phyloP scores from a whole-genome alignment of 2,888 invertebrate species.

The Byasa hedistus region DNA sequence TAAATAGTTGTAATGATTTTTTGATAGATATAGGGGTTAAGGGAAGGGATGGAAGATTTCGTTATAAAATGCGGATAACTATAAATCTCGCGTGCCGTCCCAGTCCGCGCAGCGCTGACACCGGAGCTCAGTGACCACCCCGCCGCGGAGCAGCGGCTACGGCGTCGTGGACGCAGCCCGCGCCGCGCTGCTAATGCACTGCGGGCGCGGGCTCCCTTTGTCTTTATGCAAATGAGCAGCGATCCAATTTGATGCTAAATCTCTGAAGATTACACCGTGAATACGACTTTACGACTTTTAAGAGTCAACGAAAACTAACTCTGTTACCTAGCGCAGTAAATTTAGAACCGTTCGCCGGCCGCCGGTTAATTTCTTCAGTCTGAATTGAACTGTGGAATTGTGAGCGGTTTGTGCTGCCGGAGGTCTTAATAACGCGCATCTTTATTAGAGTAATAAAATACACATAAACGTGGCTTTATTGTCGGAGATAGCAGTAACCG shows the following conservation, averaged over 20 bases:
- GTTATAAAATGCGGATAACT: no score
- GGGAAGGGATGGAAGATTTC: no score
- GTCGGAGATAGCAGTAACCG: no score
- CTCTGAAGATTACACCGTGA: slow-evolving; percentile 60
- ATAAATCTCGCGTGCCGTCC: no score
- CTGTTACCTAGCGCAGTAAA: slow-evolving; percentile 22
- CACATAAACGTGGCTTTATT: no score
- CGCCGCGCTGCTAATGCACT: neutral
- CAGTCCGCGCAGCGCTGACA: no score
- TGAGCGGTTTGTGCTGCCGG: slow-evolving; percentile 7
- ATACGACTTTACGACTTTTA: slow-evolving; percentile 66
- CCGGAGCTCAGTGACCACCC: no score
- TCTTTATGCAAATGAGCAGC: slow-evolving; percentile 68
- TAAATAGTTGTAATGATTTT: no score
- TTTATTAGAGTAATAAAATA: no score
- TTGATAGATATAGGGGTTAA: no score
- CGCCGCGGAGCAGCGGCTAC: no score
- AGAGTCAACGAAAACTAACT: slow-evolving; percentile 35
- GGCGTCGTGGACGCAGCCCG: no score
- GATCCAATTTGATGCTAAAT: slow-evolving; percentile 70
- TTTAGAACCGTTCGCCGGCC: neutral
- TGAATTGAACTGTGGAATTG: neutral
- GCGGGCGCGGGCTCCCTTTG: slow-evolving; percentile 37
- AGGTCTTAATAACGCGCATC: slow-evolving; percentile 1
- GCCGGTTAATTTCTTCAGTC: slow-evolving; percentile 16